These are phyloP conservation scores for Argopecten irradians DNA, from an alignment of 1,140 invertebrate species.

Conservation along the genomic window DNA sequence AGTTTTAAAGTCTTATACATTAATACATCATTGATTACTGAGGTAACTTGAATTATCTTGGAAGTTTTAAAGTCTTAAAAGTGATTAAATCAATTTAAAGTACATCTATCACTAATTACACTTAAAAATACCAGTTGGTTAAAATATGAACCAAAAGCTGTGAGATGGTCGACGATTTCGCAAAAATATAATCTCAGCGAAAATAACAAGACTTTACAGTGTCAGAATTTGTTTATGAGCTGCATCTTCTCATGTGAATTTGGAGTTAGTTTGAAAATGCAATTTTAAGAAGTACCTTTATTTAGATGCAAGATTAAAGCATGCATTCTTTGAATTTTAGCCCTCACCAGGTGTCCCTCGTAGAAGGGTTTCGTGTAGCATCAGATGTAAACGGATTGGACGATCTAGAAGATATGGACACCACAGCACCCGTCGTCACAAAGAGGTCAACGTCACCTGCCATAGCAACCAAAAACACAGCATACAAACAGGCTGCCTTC, in stretches of 20 bases:
- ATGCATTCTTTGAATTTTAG: slow-evolving; percentile 48
- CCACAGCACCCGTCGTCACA: slow-evolving; percentile 56
- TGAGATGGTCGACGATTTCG: no score
- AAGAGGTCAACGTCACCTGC: slow-evolving; percentile 66
- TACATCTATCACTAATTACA: no score
- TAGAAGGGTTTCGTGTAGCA: slow-evolving; percentile 61
- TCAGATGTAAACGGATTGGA: slow-evolving; percentile 49
- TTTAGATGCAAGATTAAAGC: background rate
- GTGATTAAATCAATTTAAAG: no score
- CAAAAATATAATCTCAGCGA: no score
- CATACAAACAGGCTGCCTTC: slow-evolving; percentile 55
- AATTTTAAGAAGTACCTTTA: background rate
- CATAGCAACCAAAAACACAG: slow-evolving; percentile 64
- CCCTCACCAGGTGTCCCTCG: slow-evolving; percentile 54
- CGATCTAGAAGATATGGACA: slow-evolving; percentile 70
- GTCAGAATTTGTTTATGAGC: no score
- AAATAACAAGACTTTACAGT: no score
- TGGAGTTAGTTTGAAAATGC: slow-evolving; percentile 10
- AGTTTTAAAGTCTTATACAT: no score
- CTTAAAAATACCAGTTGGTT: no score
- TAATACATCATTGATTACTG: no score
- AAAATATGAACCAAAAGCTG: no score
- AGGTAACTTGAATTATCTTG: no score
- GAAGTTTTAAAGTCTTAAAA: no score
- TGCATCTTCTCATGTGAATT: background rate